A percentile compares a stretch with the other conserved stretches of the same genome.
These are phyloP conservation scores for Apeira syringaria DNA, from an alignment of 2,888 invertebrate genomes.

Conservation along the genomic window DNA sequence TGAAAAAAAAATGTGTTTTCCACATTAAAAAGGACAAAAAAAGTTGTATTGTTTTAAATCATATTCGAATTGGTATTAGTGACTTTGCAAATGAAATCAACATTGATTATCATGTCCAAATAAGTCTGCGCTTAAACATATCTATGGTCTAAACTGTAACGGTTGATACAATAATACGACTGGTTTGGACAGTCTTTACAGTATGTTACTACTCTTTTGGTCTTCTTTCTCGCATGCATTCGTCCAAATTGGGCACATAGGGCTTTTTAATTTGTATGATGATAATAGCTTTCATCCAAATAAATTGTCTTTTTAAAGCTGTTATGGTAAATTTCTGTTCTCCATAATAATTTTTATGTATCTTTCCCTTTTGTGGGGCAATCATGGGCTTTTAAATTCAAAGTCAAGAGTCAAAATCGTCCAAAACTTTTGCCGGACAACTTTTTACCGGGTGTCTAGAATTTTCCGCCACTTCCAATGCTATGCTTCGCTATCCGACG, in stretches of 20 bases:
- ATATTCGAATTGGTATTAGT: neutral
- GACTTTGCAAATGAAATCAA: neutral
- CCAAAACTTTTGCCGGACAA: too few species aligned
- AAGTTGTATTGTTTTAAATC: neutral
- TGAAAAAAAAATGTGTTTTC: neutral
- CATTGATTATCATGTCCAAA: neutral
- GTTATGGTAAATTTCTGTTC: too few species aligned
- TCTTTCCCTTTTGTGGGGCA: too few species aligned
- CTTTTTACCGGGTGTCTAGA: too few species aligned
- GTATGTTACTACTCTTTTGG: slow-evolving; percentile 28
- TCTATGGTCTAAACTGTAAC: slow-evolving; percentile 24
- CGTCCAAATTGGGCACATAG: slow-evolving; percentile 21
- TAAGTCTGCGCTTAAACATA: slow-evolving; percentile 7
- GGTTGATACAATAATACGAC: slow-evolving; percentile 24
- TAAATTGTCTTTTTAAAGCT: too few species aligned
- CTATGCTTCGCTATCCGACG: too few species aligned
- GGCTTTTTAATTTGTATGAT: too few species aligned
- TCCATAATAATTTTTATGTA: too few species aligned
- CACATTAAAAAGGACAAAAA: neutral
- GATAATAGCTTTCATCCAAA: too few species aligned
- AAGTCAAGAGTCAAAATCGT: too few species aligned
- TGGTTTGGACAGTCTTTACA: slow-evolving; percentile 24
- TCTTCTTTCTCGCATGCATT: slow-evolving; percentile 26
- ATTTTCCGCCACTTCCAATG: too few species aligned
- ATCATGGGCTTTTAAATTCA: too few species aligned